phyloP scores from a whole-genome alignment of 2,113 vertebrate genomes.

The Manacus vitellinus region DNA sequence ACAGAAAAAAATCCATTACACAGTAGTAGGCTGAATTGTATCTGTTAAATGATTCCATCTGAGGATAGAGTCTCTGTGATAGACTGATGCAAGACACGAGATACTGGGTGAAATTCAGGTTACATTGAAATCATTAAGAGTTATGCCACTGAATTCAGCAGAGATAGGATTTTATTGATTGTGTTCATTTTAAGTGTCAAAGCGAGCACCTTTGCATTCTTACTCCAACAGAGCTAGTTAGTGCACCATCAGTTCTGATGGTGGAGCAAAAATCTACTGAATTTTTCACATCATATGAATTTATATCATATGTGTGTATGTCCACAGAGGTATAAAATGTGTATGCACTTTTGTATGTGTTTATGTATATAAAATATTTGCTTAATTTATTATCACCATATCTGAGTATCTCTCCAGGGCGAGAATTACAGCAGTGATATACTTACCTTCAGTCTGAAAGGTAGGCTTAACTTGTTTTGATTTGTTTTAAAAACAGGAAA shows the following conservation, averaged over 20 bases:
- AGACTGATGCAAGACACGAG: neutral
- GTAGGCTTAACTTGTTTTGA: neutral
- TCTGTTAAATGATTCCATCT: constrained; percentile 30
- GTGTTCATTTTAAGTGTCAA: constrained; percentile 50
- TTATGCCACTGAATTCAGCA: neutral
- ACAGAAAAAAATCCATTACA: neutral
- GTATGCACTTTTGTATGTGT: neutral
- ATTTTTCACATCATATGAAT: neutral
- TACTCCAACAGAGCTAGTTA: constrained; percentile 21
- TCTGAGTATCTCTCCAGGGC: neutral
- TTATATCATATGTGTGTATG: neutral
- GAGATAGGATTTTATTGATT: neutral
- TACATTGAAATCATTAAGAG: neutral
- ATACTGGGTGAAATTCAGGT: neutral
- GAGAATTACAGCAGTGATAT: neutral
- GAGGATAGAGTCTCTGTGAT: neutral
- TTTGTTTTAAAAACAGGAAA: neutral
- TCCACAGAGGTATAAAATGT: neutral
- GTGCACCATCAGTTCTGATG: constrained; percentile 33
- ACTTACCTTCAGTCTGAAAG: neutral
- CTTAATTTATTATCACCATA: neutral
- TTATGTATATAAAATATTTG: neutral
- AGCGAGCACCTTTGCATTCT: constrained; percentile 24
- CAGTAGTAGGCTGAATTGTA: neutral
- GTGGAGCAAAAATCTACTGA: constrained; percentile 17